Base-by-base conservation (phyloP, 1,140 invertebrate genomes). In the Euglossa dilemma region DNA sequence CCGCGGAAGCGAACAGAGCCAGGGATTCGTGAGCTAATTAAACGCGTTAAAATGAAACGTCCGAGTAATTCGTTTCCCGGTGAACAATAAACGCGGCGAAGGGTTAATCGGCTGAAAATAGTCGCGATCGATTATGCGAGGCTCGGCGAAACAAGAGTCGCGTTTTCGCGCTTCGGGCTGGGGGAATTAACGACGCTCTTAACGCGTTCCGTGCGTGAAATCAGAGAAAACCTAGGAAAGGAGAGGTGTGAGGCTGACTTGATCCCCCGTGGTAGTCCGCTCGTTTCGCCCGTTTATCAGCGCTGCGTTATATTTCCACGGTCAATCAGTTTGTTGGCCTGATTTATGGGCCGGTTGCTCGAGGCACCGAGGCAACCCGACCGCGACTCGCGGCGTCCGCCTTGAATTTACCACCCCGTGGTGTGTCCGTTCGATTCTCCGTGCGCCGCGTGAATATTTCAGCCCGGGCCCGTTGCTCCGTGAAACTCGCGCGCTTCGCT, bases 391-490 rank as follows among this genome's bases (percentile, higher is more conserved):
- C 52, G 47, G 36, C 18, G 28, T 64, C 71, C 45, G 43, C 57
- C 52, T 18, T 28, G 61, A 78, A 69, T 83, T 83, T 83, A 86
- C 52, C 50, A 47, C 56, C 47, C 59, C n/a, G 69, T 52, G 61
- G 75, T 57, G 69, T 69, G 81, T 74, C 73, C 79, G 67, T 86
- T 87, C 74, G 75, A 86, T 86, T 86, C 79, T 76, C 73, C n/a
- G 54, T 59, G 50, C 47, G 43, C 63, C 36, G 69, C 47, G 56
- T 86, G 84, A 87, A 87, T 87, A 86, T 83, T 85, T 78, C 57
- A 87, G 64, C 63, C 70, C 70, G 64, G 36, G 79, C 23, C 43
- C 72, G 54, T 73, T 45, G 67, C 23, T 76, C 52, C 56, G 54
- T 14, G 56, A 78, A 80, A 63, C 67, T 86, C 83, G 84, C 71